Conservation (phyloP, 2,888 invertebrate species). For the Dicyrtomina minuta region DNA sequence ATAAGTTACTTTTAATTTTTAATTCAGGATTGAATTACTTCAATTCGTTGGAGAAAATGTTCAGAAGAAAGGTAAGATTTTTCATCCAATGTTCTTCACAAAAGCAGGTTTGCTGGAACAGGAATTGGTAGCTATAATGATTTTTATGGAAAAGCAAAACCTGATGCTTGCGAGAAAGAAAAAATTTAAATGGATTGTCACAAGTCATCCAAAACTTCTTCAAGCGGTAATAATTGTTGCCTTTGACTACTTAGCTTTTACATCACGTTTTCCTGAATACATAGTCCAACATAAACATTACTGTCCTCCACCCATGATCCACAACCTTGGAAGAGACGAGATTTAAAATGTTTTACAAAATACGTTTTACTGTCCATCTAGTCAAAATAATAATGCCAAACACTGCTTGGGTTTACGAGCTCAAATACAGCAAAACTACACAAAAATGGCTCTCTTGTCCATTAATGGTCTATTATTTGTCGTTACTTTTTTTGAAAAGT, state of each 20-base stretch:
- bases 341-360: too few species aligned
- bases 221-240: not conserved
- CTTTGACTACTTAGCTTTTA: not conserved
- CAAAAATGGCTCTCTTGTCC: too few species aligned
- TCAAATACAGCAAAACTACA: too few species aligned
- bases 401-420: too few species aligned
- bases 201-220: not conserved
- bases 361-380: too few species aligned
- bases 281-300: too few species aligned
- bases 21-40: constrained; percentile 9
- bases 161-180: not conserved
- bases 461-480: too few species aligned
- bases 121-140: constrained; percentile 1
- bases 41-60: constrained; percentile 14
- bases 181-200: constrained; percentile 19
- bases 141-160: constrained; percentile 15
- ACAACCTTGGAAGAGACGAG: too few species aligned
- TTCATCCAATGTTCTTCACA: constrained; percentile 12
- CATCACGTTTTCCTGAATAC: not conserved
- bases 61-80: constrained; percentile 3
- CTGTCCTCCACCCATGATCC: too few species aligned
- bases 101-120: not conserved
- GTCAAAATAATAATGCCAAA: too few species aligned
- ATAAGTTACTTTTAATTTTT: not conserved
- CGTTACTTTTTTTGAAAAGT: too few species aligned